These are phyloP conservation scores for Aegithalos caudatus DNA, from an alignment of 2,113 vertebrate genomes.

Conservation along the genomic window DNA sequence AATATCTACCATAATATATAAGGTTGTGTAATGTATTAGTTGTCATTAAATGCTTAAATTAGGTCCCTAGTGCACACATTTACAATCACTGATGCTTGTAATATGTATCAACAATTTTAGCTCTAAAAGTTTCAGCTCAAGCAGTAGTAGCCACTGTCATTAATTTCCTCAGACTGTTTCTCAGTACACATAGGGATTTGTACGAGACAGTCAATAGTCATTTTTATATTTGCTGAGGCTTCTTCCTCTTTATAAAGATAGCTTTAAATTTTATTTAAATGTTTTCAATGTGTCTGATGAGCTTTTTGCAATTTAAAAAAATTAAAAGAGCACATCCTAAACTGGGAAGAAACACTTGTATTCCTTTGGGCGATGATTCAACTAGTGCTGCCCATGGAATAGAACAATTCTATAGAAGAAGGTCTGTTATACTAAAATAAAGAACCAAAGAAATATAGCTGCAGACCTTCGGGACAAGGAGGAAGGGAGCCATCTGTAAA, in stretches of 20 bases:
- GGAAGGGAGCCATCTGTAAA: not conserved
- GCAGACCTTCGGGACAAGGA: not conserved
- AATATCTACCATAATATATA: not conserved
- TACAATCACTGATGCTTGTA: not conserved
- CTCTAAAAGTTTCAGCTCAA: not conserved
- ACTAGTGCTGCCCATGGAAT: not conserved
- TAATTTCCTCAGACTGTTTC: not conserved
- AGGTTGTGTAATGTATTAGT: not conserved
- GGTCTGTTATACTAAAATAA: not conserved
- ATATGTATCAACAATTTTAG: not conserved
- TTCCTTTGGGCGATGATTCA: not conserved
- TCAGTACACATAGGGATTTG: not conserved
- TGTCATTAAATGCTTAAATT: not conserved
- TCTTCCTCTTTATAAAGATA: not conserved
- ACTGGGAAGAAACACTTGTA: not conserved
- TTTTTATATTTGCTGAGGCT: not conserved
- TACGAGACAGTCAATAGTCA: fast-evolving
- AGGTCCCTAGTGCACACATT: not conserved
- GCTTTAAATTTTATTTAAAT: not conserved
- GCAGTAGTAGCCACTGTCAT: not conserved
- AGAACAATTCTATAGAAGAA: not conserved
- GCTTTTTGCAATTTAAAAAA: not conserved
- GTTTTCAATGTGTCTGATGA: not conserved
- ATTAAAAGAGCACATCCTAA: not conserved
- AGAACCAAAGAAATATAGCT: not conserved